A percentile compares a stretch with the other conserved stretches of the same genome.
phyloP scores from a whole-genome alignment of 2,888 invertebrate species.

The Emmelina monodactyla region DNA sequence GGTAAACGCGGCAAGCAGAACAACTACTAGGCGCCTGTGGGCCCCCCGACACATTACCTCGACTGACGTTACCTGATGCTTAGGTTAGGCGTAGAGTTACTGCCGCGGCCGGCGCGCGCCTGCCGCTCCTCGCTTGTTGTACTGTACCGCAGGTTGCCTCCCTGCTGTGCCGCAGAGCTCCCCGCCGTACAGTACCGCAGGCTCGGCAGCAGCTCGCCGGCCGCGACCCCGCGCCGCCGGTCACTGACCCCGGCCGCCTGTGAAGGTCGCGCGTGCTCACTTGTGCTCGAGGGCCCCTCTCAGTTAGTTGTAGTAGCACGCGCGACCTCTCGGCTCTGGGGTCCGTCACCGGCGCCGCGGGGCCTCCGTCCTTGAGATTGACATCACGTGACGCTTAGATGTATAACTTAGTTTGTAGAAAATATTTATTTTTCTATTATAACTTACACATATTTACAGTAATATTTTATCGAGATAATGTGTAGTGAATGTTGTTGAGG shows the following conservation, averaged over 20 bases:
- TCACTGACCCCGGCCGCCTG: conserved; percentile 9
- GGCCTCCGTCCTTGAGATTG: conserved; percentile 58
- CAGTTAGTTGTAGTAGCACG: too few species aligned
- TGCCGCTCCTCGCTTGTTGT: too few species aligned
- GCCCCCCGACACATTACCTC: conserved; percentile 65
- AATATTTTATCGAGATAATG: conserved; percentile 65
- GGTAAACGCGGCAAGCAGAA: conserved; percentile 71
- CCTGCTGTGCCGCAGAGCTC: too few species aligned
- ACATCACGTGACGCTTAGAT: conserved; percentile 62
- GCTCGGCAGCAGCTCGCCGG: too few species aligned
- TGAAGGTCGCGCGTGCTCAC: too few species aligned
- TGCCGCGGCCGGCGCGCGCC: too few species aligned
- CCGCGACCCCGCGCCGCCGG: conserved; percentile 13
- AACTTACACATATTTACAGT: conserved; percentile 44
- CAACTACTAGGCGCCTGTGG: conserved; percentile 31
- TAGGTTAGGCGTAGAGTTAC: conserved; percentile 11
- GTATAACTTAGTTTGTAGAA: conserved; percentile 63
- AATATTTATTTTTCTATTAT: conserved; percentile 65
- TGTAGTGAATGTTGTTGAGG: conserved; percentile 62
- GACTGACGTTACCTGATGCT: conserved; percentile 63
- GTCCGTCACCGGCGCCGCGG: too few species aligned
- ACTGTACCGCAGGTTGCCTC: too few species aligned
- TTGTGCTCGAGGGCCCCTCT: too few species aligned
- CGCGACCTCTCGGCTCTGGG: too few species aligned
- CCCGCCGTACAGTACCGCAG: too few species aligned